Evolutionary conservation across 2,797 vertebrate species (phyloP).

Genomic region (Microctenopoma steveboyesi): DNA sequence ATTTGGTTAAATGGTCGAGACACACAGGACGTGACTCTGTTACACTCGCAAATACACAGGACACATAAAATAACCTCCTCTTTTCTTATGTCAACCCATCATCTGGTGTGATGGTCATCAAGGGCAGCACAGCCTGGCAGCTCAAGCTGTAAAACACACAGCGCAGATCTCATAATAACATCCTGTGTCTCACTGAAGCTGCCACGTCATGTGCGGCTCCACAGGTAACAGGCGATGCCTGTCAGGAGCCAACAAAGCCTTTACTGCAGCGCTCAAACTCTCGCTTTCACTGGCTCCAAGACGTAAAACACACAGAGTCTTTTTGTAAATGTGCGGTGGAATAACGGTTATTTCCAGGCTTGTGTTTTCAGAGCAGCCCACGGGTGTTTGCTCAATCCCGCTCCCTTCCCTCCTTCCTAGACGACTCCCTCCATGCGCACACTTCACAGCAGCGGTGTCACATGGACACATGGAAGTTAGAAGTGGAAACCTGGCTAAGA

Average conservation of each 20-base stretch:
- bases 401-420: constrained; percentile 5
- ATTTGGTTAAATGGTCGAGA: not conserved
- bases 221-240: constrained; percentile 8
- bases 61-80: not conserved
- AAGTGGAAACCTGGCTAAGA: constrained; percentile 20
- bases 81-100: not conserved
- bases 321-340: not conserved
- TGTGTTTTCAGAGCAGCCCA: constrained; percentile 1
- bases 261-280: constrained; percentile 15
- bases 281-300: constrained; percentile 24
- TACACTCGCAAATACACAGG: constrained; percentile 6
- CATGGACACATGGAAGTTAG: constrained; percentile 1
- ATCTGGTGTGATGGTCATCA: constrained; percentile 25
- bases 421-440: constrained; percentile 9
- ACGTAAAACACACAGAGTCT: constrained; percentile 33
- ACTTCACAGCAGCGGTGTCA: not conserved
- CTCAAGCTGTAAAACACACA: constrained; percentile 26
- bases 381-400: constrained; percentile 42
- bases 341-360: constrained; percentile 41
- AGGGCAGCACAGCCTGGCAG: not conserved
- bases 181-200: constrained; percentile 9
- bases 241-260: constrained; percentile 28
- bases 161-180: constrained; percentile 23
- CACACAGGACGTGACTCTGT: not conserved
- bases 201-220: not conserved